Evolutionary conservation across 2,888 invertebrate genomes (phyloP).

Genomic region (Agriopis aurantiaria): DNA sequence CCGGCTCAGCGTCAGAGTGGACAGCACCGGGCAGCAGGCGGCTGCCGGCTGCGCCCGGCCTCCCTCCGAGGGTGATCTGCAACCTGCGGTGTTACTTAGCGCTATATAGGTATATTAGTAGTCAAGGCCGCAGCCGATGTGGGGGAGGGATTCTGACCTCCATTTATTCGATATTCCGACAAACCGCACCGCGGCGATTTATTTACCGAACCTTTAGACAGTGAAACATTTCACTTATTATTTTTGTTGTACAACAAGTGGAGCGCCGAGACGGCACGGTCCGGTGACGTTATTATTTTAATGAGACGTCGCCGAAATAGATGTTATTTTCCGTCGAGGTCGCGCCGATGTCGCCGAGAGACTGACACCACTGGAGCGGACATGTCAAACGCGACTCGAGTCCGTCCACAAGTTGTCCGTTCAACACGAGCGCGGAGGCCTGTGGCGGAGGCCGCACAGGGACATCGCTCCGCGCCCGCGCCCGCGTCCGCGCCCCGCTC

Average conservation of each 20-base stretch:
- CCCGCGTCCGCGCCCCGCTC: no score
- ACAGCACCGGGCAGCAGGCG: no score
- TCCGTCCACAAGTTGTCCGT: neutral
- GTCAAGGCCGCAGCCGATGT: neutral
- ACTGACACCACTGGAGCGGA: neutral
- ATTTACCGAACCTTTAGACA: neutral
- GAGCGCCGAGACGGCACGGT: neutral
- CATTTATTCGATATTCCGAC: neutral
- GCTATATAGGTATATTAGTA: no score
- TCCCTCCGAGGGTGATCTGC: neutral
- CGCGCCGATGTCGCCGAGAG: neutral
- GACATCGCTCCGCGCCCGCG: no score
- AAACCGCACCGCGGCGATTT: neutral
- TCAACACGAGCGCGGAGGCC: neutral
- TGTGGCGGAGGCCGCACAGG: no score
- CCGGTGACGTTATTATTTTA: constrained; percentile 2
- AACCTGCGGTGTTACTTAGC: no score
- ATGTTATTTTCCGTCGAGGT: neutral
- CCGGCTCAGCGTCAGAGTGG: no score
- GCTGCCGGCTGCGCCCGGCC: no score
- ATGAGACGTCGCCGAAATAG: neutral
- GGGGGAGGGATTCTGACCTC: neutral
- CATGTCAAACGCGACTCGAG: neutral
- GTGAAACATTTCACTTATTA: neutral
- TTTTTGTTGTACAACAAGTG: neutral